phyloP scores from a whole-genome alignment of 2,797 vertebrate genomes.

The Limnodromus scolopaceus region DNA sequence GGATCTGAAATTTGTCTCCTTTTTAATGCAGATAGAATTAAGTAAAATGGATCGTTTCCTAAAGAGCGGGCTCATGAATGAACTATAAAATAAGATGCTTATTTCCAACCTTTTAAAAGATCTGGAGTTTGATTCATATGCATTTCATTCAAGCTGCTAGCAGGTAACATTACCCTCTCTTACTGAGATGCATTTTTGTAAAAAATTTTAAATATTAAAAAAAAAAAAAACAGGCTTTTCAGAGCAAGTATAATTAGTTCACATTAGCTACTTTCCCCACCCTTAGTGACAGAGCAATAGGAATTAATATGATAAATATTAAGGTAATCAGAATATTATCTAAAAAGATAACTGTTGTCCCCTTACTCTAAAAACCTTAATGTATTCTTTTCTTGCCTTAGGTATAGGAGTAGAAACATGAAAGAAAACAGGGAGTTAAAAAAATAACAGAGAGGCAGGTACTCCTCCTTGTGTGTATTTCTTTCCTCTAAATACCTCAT shows the following conservation, averaged over 20 bases:
- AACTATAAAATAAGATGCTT: conserved; percentile 7
- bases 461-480: neutral
- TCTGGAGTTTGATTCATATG: conserved; percentile 3
- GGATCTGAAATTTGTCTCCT: neutral
- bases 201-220: neutral
- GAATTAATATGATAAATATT: conserved; percentile 43
- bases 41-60: neutral
- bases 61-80: neutral
- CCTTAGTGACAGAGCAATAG: neutral
- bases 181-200: conserved; percentile 33
- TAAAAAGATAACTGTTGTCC: neutral
- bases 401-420: neutral
- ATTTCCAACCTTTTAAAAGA: conserved; percentile 39
- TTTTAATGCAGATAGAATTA: neutral
- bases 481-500: neutral
- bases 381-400: neutral
- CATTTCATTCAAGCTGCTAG: conserved; percentile 56
- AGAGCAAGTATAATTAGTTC: conserved; percentile 63
- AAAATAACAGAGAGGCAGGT: neutral
- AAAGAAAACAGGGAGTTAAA: neutral
- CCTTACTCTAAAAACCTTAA: neutral
- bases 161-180: conserved; percentile 52
- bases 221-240: conserved; percentile 24
- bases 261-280: conserved; percentile 46
- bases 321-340: conserved; percentile 58